Conservation (phyloP, 2,113 vertebrate species). For the Heptranchias perlo region DNA sequence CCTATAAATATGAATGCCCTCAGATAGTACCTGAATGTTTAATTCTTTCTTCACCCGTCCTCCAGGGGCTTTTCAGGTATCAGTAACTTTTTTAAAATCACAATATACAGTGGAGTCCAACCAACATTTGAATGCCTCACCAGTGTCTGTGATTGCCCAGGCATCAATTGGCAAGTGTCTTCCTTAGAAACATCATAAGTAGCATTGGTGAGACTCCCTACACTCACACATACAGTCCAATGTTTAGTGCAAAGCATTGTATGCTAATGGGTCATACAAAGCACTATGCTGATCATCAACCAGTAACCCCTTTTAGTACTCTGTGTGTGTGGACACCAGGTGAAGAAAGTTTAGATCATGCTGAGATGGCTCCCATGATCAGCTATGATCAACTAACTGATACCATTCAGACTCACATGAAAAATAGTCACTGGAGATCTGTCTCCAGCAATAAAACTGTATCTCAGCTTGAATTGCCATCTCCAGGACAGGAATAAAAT, state of each 20-base stretch:
- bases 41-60: background rate
- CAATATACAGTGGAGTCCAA: background rate
- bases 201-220: background rate
- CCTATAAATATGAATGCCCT: background rate
- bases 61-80: background rate
- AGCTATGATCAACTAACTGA: background rate
- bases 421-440: background rate
- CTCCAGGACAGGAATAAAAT: background rate
- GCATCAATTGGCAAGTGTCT: background rate
- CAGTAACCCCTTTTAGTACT: background rate
- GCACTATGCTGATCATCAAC: background rate
- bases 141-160: background rate
- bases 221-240: background rate
- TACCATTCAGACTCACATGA: background rate
- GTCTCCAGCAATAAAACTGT: background rate
- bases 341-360: background rate
- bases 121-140: background rate
- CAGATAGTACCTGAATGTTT: background rate
- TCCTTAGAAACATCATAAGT: background rate
- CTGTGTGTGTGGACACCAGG: background rate
- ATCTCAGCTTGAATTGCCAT: background rate
- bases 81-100: background rate
- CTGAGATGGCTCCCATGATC: background rate
- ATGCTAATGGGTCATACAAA: background rate
- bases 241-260: background rate